Evolutionary conservation across 2,797 vertebrate species (phyloP).

Genomic region (Myotis myotis): DNA sequence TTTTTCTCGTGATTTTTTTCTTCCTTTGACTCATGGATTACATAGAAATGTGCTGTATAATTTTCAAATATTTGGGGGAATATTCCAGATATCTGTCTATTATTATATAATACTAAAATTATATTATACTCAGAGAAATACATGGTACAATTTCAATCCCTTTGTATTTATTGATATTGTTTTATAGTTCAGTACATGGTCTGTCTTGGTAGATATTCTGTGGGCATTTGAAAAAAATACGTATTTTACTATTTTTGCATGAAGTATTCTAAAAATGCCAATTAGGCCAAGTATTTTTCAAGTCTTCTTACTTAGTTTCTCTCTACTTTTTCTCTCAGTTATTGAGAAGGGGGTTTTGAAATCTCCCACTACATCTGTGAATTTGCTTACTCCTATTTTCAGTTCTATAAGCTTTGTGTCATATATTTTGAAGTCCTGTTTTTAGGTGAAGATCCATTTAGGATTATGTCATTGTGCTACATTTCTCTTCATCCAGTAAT

Average conservation of each 20-base stretch:
- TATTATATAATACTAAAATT: neutral
- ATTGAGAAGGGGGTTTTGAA: neutral
- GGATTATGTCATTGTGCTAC: neutral
- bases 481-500: neutral
- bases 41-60: neutral
- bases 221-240: neutral
- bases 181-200: neutral
- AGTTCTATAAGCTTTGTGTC: neutral
- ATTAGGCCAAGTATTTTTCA: neutral
- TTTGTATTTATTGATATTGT: conserved; percentile 7
- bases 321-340: neutral
- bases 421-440: neutral
- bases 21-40: neutral
- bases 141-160: neutral
- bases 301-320: neutral
- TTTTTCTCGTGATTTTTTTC: neutral
- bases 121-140: neutral
- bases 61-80: neutral
- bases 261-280: neutral
- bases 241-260: neutral
- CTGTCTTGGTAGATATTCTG: neutral
- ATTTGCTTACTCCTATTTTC: neutral
- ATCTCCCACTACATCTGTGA: neutral
- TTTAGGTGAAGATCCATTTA: neutral
- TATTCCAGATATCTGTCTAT: neutral